Conservation (phyloP, 1,140 invertebrate genomes). For the Ceratosolen fusciceps region DNA sequence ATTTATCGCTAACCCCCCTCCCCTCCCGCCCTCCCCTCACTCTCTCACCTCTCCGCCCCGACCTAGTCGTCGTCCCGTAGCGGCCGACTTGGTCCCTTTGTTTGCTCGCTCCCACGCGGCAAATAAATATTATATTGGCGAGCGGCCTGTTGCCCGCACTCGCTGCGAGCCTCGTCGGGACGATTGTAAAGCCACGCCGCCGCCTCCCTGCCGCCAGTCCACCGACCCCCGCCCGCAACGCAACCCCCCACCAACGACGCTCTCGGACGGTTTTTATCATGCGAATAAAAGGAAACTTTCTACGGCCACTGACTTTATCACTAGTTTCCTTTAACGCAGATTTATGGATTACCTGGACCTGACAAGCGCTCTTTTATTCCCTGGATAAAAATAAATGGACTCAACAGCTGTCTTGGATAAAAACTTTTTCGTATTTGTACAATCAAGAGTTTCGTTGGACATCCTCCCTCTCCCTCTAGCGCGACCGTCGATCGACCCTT, state of each 20-base stretch:
- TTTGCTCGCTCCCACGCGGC: background rate
- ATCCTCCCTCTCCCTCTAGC: background rate
- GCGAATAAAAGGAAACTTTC: background rate
- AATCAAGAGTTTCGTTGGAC: background rate
- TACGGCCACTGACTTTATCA: background rate
- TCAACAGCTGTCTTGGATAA: background rate
- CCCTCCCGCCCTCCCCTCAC: too few species aligned
- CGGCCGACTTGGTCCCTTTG: background rate
- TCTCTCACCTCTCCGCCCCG: too few species aligned
- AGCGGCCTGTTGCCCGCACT: background rate
- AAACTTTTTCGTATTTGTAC: background rate
- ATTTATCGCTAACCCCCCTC: constrained; percentile 26
- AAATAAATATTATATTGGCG: background rate
- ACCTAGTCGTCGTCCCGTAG: too few species aligned
- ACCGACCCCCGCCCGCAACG: too few species aligned
- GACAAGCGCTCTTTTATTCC: background rate
- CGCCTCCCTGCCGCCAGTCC: too few species aligned
- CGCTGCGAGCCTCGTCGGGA: background rate
- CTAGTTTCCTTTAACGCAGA: constrained; percentile 11
- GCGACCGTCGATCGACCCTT: too few species aligned
- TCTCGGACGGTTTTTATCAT: background rate
- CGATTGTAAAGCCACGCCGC: background rate
- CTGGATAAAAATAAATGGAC: background rate
- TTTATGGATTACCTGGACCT: background rate
- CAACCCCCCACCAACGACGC: too few species aligned